A percentile compares a stretch with the other conserved stretches of the same genome.
Evolutionary conservation across 2,113 vertebrate species (phyloP).

Genomic region (Amblyornis subalaris): DNA sequence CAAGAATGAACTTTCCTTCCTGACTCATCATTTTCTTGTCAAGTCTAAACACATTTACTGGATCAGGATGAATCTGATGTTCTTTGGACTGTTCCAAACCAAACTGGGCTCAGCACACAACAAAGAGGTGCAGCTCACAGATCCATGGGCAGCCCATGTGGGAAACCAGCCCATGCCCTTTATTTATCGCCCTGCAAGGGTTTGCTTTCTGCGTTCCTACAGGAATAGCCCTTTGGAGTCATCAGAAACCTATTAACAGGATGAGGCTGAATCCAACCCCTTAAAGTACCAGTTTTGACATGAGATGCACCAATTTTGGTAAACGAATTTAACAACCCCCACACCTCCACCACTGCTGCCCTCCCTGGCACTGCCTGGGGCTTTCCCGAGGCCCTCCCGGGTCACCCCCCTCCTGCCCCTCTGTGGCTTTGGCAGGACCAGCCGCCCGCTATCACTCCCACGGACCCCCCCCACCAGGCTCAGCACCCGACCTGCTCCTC

Average conservation of each 20-base stretch:
- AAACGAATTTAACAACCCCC: background rate
- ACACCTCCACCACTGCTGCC: background rate
- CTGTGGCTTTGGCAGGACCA: background rate
- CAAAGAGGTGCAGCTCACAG: background rate
- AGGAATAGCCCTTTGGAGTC: background rate
- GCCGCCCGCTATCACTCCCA: background rate
- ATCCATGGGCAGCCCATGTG: fast-evolving
- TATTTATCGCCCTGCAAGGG: background rate
- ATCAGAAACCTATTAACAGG: background rate
- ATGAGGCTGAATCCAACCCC: fast-evolving
- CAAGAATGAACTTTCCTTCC: background rate
- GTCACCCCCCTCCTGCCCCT: fast-evolving
- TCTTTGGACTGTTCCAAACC: background rate
- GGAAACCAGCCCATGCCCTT: background rate
- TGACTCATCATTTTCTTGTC: background rate
- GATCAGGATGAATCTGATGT: background rate
- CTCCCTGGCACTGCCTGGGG: background rate
- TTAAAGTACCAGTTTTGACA: background rate
- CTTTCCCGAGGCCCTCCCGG: background rate
- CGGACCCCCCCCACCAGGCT: fast-evolving
- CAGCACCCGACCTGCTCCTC: background rate
- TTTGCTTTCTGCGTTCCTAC: background rate
- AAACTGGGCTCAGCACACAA: background rate
- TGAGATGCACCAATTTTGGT: background rate
- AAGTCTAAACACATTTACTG: background rate